Evolutionary conservation across 2,797 vertebrate genomes (phyloP), one percentile per base, ranked within the genome.

Genomic region (Aeoliscus strigatus): DNA sequence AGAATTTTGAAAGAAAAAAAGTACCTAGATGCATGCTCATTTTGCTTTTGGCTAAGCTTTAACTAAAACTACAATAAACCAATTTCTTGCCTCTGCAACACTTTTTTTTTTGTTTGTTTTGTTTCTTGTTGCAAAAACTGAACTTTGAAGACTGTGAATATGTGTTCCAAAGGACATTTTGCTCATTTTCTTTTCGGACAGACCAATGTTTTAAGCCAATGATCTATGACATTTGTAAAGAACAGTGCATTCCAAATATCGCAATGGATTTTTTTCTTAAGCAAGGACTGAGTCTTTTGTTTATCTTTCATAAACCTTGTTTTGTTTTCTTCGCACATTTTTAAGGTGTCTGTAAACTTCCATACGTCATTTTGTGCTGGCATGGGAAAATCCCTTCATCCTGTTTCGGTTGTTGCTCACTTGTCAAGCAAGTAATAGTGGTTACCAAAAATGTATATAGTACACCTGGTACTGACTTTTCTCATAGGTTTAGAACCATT

Each of bases 141-240:
- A 95, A 94, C 93, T 94, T 90, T 83, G 91, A 92, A 94, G 93
- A 94, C 93, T 93, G 93, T 93, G 94, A 94, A 91, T 86, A 82
- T 90, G 86, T 91, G 91, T 92, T 90, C 90, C 90, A 90, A 90
- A 90, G 87, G 88, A 90, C 87, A 88, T 88, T 89, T 88, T 85
- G 80, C 76, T 50, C 75, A 82, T 81, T 83, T 85, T 76, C 29
- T 79, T 84, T 87, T 82, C 81, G 55, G 88, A 88, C 83, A 90
- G 86, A 90, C 88, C 87, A 89, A 90, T 86, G 86, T 90, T 88
- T 84, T 86, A 90, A 89, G 87, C 88, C 88, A 90, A 89, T 88
- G 84, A 89, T 90, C 86, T 90, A 76, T 87, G 85, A 85, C 70
- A 77, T 90, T 89, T 90, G 86, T 90, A 88, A 89, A 89, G 79